Conservation (phyloP, 2,888 invertebrate genomes). For the Pterobdella sp. region DNA sequence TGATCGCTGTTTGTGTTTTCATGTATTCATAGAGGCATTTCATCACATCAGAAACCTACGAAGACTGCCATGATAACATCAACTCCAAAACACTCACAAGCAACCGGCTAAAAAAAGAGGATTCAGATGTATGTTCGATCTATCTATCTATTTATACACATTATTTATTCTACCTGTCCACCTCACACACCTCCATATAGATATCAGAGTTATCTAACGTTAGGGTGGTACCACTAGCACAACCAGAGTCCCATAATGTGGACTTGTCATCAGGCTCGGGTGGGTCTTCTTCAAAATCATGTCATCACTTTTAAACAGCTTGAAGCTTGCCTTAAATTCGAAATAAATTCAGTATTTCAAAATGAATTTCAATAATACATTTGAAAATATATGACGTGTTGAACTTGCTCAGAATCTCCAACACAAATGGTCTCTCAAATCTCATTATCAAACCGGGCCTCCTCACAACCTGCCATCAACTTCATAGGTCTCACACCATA, state of each 20-base stretch:
- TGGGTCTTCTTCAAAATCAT: background rate
- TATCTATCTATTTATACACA: background rate
- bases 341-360: background rate
- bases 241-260: slow-evolving; percentile 21
- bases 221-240: slow-evolving; percentile 23
- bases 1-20: background rate
- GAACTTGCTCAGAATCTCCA: slow-evolving; percentile 8
- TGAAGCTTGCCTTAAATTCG: background rate
- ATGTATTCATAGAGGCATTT: too few species aligned
- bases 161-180: background rate
- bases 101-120: background rate
- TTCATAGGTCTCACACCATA: slow-evolving; percentile 17
- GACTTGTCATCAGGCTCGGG: slow-evolving; percentile 27
- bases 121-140: background rate
- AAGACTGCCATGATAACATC: slow-evolving; percentile 13
- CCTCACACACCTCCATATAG: background rate
- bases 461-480: slow-evolving; percentile 27
- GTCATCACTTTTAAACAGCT: background rate
- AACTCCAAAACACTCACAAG: slow-evolving; percentile 4
- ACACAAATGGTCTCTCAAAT: slow-evolving; percentile 22
- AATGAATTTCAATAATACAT: background rate
- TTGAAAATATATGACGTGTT: background rate
- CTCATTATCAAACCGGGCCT: slow-evolving; percentile 21
- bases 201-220: slow-evolving; percentile 10
- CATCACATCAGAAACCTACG: slow-evolving; percentile 2